Conservation (phyloP, 2,113 vertebrate species). For the Pristiophorus japonicus region DNA sequence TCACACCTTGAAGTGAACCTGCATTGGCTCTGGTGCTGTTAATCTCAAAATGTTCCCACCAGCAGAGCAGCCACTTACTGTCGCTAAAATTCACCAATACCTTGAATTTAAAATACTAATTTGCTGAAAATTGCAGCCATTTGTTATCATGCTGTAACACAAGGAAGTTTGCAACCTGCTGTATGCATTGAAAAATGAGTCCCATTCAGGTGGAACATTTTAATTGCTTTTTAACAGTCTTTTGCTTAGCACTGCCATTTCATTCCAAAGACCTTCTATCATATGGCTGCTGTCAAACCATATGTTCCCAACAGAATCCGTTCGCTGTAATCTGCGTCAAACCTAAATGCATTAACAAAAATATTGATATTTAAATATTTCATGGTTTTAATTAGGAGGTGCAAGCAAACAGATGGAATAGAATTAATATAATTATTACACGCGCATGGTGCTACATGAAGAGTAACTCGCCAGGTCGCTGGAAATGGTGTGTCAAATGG, state of each 20-base stretch:
- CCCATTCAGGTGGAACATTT: not conserved
- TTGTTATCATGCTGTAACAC: not conserved
- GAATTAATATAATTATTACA: not conserved
- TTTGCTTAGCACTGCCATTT: not conserved
- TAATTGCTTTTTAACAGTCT: constrained; percentile 17
- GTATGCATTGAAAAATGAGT: not conserved
- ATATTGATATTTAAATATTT: constrained; percentile 22
- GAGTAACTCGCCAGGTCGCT: not conserved
- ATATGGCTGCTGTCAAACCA: not conserved
- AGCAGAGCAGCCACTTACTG: not conserved
- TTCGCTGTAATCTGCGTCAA: not conserved
- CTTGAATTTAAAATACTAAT: not conserved
- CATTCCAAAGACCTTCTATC: not conserved
- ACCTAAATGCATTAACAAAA: not conserved
- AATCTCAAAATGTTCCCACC: not conserved
- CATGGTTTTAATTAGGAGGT: not conserved
- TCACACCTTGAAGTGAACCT: not conserved
- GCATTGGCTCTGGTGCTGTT: not conserved
- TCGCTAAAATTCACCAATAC: not conserved
- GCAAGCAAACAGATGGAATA: constrained; percentile 24
- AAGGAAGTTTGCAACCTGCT: constrained; percentile 1
- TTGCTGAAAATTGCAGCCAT: constrained; percentile 1
- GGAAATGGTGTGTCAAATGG: not conserved
- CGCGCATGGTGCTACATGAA: not conserved
- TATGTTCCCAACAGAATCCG: not conserved